A percentile compares a stretch with the other conserved stretches of the same genome.
These are phyloP conservation scores for Itoplectis maculator DNA, from an alignment of 2,888 invertebrate species.

Conservation along the genomic window DNA sequence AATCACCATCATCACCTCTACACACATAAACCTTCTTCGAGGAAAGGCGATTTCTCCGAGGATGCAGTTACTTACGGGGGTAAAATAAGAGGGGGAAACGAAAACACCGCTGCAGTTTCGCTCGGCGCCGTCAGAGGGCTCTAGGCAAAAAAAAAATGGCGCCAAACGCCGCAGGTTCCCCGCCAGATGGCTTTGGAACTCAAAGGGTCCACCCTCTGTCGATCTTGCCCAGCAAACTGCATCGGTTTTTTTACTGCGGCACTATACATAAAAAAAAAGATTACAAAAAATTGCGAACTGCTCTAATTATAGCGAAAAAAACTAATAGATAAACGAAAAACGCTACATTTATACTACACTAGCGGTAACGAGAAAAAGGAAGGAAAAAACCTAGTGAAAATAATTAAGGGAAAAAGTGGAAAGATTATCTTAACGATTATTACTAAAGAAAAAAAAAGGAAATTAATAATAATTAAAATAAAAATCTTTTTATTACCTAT, in stretches of 20 bases:
- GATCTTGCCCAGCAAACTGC: slow-evolving; percentile 18
- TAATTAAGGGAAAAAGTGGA: slow-evolving; percentile 41
- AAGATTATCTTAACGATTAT: slow-evolving; percentile 54
- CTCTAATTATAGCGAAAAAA: slow-evolving; percentile 40
- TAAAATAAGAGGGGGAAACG: slow-evolving; percentile 26
- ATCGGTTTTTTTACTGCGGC: slow-evolving; percentile 72
- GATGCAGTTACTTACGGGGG: slow-evolving; percentile 71
- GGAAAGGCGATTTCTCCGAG: slow-evolving; percentile 57
- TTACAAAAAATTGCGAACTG: slow-evolving; percentile 64
- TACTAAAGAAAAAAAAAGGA: slow-evolving; percentile 40
- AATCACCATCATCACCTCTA: background rate
- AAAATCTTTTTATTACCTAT: slow-evolving; percentile 69
- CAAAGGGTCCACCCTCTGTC: background rate
- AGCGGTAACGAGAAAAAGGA: slow-evolving; percentile 36
- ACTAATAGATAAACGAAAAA: slow-evolving; percentile 53
- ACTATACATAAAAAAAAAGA: slow-evolving; percentile 71
- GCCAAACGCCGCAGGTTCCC: background rate
- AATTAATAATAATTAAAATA: slow-evolving; percentile 49
- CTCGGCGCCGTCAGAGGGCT: slow-evolving; percentile 6
- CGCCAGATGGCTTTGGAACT: background rate
- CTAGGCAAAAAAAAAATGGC: background rate
- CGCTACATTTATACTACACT: slow-evolving; percentile 67
- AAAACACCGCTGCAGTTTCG: slow-evolving; percentile 43
- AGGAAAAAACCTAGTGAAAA: slow-evolving; percentile 45
- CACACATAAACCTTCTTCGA: slow-evolving; percentile 17